A percentile compares a stretch with the other conserved stretches of the same genome.
These are phyloP conservation scores for Gavia stellata DNA, from an alignment of 2,113 vertebrate species.

Conservation along the genomic window DNA sequence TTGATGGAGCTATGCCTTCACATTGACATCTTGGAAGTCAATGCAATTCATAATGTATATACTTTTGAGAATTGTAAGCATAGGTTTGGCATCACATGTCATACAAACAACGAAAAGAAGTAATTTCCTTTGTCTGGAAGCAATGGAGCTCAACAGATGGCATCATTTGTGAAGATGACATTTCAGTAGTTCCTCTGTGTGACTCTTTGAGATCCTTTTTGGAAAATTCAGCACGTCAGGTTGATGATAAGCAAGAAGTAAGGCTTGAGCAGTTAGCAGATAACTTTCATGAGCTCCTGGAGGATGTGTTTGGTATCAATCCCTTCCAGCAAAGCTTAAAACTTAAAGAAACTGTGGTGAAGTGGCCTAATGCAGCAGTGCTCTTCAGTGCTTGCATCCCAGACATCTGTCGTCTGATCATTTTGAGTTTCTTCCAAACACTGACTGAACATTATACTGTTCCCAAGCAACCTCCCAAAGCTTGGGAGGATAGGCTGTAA, in stretches of 20 bases:
- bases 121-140: background rate
- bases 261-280: background rate
- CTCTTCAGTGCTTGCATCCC: background rate
- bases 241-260: background rate
- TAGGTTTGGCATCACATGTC: background rate
- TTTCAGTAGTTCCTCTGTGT: background rate
- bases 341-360: background rate
- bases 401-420: background rate
- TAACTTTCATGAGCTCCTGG: background rate
- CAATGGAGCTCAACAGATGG: background rate
- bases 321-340: background rate
- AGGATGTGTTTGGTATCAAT: background rate
- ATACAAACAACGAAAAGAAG: background rate
- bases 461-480: background rate
- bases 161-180: background rate
- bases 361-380: background rate
- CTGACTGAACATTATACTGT: background rate
- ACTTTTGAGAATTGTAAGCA: background rate
- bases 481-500: background rate
- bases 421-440: background rate
- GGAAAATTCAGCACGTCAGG: background rate
- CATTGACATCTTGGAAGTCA: background rate
- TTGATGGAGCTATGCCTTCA: background rate
- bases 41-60: background rate
- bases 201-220: background rate